Conservation (phyloP, 1,140 invertebrate genomes). For the Marisa cornuarietis region DNA sequence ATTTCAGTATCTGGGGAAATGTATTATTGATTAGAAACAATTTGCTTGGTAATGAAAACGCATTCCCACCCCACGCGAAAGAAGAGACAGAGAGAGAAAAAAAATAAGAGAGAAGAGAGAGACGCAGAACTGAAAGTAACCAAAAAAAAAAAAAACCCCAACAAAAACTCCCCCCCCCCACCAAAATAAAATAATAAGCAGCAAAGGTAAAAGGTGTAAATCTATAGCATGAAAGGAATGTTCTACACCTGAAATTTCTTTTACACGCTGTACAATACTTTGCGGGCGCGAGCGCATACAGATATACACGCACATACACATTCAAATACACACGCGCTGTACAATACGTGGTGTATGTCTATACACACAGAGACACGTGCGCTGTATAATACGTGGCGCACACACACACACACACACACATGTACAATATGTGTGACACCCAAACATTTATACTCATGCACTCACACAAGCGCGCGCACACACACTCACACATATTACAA, state of each 20-base stretch:
- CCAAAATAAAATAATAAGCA: not conserved
- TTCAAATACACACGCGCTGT: not conserved
- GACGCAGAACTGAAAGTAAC: not conserved
- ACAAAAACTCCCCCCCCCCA: no score
- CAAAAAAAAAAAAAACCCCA: not conserved
- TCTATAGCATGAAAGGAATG: not conserved
- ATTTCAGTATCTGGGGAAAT: no score
- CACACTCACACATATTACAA: not conserved
- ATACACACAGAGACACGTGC: not conserved
- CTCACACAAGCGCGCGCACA: not conserved
- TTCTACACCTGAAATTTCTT: not conserved
- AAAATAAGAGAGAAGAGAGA: no score
- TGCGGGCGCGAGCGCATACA: not conserved
- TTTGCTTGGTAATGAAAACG: no score
- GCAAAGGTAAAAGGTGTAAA: not conserved
- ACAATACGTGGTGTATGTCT: not conserved
- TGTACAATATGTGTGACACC: not conserved
- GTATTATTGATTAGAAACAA: no score
- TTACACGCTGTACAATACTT: not conserved
- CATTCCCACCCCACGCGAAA: not conserved
- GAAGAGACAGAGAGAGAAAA: no score
- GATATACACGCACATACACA: slow-evolving; percentile 5
- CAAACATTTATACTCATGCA: not conserved
- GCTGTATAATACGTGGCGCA: not conserved
- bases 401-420: not conserved